Conservation (phyloP, 2,888 invertebrate species). For the Pilophorus perplexus region DNA sequence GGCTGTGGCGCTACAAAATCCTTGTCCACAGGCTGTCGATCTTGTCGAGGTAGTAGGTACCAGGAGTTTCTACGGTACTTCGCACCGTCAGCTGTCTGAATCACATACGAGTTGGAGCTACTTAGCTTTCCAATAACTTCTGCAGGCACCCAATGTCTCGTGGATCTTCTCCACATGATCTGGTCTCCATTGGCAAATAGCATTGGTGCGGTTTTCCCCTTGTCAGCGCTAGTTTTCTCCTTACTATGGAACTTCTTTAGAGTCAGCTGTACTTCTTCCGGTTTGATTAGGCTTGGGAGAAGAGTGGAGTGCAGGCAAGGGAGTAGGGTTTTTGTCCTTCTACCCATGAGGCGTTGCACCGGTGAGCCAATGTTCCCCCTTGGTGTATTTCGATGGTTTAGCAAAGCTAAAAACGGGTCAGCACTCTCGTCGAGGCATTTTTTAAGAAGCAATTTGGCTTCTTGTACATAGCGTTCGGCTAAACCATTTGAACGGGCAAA, state of each 20-base stretch:
- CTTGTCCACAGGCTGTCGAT: neutral
- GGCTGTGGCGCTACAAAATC: neutral
- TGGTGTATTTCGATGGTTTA: no score
- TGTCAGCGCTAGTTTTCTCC: constrained; percentile 15
- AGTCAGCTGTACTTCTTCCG: neutral
- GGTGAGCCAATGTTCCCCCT: constrained; percentile 31
- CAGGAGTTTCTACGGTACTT: constrained; percentile 17
- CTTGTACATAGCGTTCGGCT: constrained; percentile 22
- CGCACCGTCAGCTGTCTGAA: constrained; percentile 17
- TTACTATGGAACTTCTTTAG: constrained; percentile 1
- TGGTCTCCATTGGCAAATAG: constrained; percentile 7
- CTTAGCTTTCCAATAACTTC: no score
- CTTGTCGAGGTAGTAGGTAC: neutral
- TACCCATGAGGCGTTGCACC: constrained; percentile 16
- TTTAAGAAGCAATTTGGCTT: constrained; percentile 27
- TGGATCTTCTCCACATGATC: constrained; percentile 1
- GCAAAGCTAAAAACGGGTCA: constrained; percentile 16
- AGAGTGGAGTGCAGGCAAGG: neutral
- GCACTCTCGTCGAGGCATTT: constrained; percentile 18
- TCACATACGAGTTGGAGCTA: no score
- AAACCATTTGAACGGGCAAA: constrained; percentile 22
- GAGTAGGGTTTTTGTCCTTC: constrained; percentile 18
- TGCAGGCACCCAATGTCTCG: neutral
- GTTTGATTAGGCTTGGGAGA: no score
- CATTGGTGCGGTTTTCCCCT: constrained; percentile 6